Conservation (phyloP, 23 tunicate genomes). For the Aplidium turbinatum region DNA sequence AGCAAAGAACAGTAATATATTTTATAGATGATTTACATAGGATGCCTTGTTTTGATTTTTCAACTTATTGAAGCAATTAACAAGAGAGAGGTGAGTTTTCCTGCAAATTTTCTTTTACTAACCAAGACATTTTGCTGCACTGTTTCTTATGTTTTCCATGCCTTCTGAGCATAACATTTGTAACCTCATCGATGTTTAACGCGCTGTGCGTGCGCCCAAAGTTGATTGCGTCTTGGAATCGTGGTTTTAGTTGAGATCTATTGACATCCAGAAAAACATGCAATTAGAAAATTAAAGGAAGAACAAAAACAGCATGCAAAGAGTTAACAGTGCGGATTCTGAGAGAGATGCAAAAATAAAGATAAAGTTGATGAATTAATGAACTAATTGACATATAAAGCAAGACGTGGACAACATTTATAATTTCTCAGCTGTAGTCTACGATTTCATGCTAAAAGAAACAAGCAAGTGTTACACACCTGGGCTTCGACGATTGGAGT, state of each 20-base stretch:
- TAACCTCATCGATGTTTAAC: constrained; percentile 41
- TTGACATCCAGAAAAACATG: constrained; percentile 33
- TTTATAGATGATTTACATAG: too few species aligned
- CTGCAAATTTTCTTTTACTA: too few species aligned
- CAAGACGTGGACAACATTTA: neutral
- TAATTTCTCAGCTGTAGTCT: neutral
- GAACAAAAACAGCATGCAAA: neutral
- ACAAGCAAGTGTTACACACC: constrained; percentile 9
- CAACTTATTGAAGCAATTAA: too few species aligned
- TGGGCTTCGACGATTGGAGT: neutral
- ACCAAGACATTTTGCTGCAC: constrained; percentile 14
- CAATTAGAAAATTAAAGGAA: too few species aligned
- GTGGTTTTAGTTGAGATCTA: constrained; percentile 53
- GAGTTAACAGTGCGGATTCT: constrained; percentile 5
- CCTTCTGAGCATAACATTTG: neutral
- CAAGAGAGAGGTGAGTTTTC: too few species aligned
- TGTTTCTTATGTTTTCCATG: constrained; percentile 14
- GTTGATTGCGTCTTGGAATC: constrained; percentile 5
- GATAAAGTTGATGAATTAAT: neutral
- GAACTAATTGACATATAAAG: neutral
- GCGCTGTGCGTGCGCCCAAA: constrained; percentile 76
- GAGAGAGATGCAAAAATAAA: neutral
- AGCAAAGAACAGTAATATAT: too few species aligned
- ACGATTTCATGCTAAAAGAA: neutral
- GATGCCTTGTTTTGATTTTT: too few species aligned